phyloP scores from a whole-genome alignment of 2,888 invertebrate genomes.

The Orthosia incerta region DNA sequence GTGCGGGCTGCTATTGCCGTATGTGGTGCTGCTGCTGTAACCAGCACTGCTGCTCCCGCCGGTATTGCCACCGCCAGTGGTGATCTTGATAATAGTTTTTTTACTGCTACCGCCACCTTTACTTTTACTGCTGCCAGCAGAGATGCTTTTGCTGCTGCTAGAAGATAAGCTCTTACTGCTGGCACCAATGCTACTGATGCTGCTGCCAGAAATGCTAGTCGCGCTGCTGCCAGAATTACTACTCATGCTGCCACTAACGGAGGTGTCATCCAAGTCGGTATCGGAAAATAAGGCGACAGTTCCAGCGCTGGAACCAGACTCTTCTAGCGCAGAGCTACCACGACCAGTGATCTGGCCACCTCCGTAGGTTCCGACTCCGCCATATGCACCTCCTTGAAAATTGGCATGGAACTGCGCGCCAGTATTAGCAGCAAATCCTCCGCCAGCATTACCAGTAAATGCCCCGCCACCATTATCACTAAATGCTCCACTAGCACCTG shows the following conservation, averaged over 20 bases:
- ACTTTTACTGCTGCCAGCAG: background rate
- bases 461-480: background rate
- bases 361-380: background rate
- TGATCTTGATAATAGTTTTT: background rate
- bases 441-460: background rate
- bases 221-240: background rate
- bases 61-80: background rate
- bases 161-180: too few species aligned
- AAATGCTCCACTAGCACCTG: background rate
- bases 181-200: background rate
- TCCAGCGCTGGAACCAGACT: background rate
- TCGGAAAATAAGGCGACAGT: conserved; percentile 13
- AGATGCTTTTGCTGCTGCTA: background rate
- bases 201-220: background rate
- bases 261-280: background rate
- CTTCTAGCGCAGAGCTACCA: background rate
- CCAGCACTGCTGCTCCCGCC: background rate
- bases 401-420: background rate
- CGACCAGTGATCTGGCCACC: background rate
- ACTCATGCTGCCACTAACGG: background rate
- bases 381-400: background rate
- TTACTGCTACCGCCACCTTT: background rate
- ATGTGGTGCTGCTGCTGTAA: background rate
- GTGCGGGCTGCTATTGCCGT: background rate
- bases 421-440: background rate